These are phyloP conservation scores for Zosterops lateralis DNA, from an alignment of 2,113 vertebrate species.

Conservation along the genomic window DNA sequence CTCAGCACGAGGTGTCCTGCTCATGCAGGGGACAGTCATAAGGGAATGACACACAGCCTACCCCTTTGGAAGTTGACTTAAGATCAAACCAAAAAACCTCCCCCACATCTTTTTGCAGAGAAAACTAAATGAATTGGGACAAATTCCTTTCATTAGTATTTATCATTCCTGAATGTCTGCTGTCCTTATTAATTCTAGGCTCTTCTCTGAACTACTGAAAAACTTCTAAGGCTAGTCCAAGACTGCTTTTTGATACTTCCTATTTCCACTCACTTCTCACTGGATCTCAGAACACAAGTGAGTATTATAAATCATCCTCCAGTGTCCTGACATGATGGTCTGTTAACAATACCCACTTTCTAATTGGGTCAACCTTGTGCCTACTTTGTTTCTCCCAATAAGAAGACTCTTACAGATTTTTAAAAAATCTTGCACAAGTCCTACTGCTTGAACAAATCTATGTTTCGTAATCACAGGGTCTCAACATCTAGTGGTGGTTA, in stretches of 20 bases:
- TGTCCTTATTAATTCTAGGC: not conserved
- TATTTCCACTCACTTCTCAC: not conserved
- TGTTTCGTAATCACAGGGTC: not conserved
- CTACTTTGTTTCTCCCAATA: not conserved
- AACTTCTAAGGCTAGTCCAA: not conserved
- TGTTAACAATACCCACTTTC: not conserved
- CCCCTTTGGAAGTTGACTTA: not conserved
- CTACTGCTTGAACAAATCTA: not conserved
- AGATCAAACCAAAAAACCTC: not conserved
- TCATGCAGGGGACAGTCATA: not conserved
- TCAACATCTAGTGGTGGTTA: not conserved
- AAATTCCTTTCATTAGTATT: not conserved
- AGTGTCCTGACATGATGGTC: not conserved
- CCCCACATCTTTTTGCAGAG: not conserved
- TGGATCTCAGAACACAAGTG: not conserved
- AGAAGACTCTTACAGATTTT: not conserved
- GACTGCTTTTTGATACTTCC: not conserved
- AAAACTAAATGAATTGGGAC: not conserved
- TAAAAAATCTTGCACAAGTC: not conserved
- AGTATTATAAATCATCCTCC: not conserved
- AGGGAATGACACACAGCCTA: not conserved
- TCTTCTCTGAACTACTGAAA: not conserved
- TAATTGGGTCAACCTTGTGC: not conserved
- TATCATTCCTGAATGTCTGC: not conserved
- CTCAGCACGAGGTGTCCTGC: fast-evolving